Evolutionary conservation across 2,797 vertebrate species (phyloP), one percentile per base, ranked within the genome.

Genomic region (Sebastolobus altivelis): DNA sequence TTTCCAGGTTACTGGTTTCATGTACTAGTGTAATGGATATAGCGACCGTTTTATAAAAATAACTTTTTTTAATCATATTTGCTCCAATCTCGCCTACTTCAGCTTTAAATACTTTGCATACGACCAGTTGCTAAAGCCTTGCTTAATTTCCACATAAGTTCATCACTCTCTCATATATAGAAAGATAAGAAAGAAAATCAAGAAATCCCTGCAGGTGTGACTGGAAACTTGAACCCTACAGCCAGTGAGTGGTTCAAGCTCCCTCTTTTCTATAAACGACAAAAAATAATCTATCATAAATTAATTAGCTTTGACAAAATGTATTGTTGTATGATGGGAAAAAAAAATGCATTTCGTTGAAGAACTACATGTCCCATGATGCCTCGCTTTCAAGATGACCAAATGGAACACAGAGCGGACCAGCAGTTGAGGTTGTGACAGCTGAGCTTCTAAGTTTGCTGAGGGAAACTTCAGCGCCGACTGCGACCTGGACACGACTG

Each of bases 341-440:
- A 52, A 22, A 29, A 56, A 52, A 22, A 25, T 0, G 3, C 4
- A 4, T 25, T 27, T 33, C 3, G 2, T 11, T 1, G 2, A 37
- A 52, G 52, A 74, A 95, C 92, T 94, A 83, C 93, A 89, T 68
- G 0, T 87, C 91, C 94, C 94, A 92, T 73, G 59, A 93, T 90
- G 74, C 94, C 8, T 67, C 49, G 68, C 87, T 22, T 18, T 46
- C 29, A 60, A 65, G 79, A 77, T 91, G 91, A 89, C 90, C 91
- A 81, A 88, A 89, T 77, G 81, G 82, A 88, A 72, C 71, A 27
- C 55, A 22, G 75, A 83, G 75, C 77, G 3, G 80, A 89, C 29
- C 43, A 46, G 68, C 71, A 54, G 85, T 16, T 55, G 43, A 46
- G 43, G 49, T 52, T 75, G 69, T 90, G 89, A 93, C 94, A 94